Conservation (phyloP, 2,113 vertebrate genomes). For the Vidua macroura region DNA sequence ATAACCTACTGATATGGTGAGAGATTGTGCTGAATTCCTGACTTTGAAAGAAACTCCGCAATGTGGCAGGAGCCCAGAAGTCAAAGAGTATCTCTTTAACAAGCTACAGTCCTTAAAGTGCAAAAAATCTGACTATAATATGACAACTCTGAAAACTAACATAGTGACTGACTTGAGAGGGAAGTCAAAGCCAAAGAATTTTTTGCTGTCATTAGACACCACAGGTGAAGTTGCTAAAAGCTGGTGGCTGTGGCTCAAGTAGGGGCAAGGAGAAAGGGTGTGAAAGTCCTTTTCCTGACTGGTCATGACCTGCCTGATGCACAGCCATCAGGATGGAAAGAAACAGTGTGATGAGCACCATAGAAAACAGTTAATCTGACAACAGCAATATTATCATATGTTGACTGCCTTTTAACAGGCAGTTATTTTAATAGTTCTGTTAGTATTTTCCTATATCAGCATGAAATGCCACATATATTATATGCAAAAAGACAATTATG, state of each 20-base stretch:
- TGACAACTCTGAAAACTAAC: not conserved
- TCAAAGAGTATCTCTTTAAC: not conserved
- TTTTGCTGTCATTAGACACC: constrained; percentile 38
- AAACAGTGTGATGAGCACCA: not conserved
- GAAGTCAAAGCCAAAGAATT: not conserved
- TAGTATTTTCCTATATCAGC: not conserved
- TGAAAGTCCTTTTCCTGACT: constrained; percentile 7
- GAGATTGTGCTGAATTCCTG: not conserved
- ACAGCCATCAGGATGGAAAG: not conserved
- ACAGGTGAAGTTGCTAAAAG: constrained; percentile 31
- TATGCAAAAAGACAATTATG: not conserved
- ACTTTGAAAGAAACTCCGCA: not conserved
- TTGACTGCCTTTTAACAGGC: not conserved
- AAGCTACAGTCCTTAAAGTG: not conserved
- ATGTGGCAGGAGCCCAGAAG: not conserved
- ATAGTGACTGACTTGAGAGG: not conserved
- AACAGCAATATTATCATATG: not conserved
- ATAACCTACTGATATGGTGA: not conserved
- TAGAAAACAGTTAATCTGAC: not conserved
- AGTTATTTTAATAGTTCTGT: not conserved
- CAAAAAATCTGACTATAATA: not conserved
- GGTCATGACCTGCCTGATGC: not conserved
- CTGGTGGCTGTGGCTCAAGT: not conserved
- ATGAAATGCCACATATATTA: not conserved
- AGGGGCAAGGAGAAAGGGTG: constrained; percentile 25